Conservation (phyloP, 2,888 invertebrate species). For the Apamea anceps region DNA sequence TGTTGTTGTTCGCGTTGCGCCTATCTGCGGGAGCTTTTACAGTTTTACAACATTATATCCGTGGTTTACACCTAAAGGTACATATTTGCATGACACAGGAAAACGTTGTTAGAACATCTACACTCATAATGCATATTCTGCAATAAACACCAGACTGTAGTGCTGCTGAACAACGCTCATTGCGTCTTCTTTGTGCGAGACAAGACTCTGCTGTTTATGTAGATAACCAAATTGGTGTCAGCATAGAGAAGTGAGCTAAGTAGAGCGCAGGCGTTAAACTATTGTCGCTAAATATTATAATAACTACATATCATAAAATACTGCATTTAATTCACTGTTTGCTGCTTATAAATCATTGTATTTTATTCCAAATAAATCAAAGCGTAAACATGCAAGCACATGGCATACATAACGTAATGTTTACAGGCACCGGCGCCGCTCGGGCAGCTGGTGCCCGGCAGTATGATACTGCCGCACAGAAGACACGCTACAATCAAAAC, state of each 20-base stretch:
- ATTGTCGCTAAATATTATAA: background rate
- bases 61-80: background rate
- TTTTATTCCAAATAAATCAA: slow-evolving; percentile 3
- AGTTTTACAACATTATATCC: background rate
- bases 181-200: background rate
- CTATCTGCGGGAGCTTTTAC: background rate
- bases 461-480: background rate
- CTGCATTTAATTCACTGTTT: background rate
- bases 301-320: background rate
- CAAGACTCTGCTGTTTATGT: background rate
- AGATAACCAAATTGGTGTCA: background rate
- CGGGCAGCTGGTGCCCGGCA: background rate
- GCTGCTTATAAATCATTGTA: background rate
- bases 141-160: background rate
- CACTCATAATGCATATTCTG: background rate
- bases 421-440: slow-evolving; percentile 3
- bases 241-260: background rate
- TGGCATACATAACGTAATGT: slow-evolving; percentile 3
- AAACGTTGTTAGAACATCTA: background rate
- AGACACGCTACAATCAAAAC: background rate
- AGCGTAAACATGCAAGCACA: slow-evolving; percentile 18
- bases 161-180: no score
- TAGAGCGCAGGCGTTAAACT: no score
- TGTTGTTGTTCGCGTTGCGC: background rate
- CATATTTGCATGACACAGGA: background rate